phyloP scores from a whole-genome alignment of 2,797 vertebrate genomes.

The Pelochelys cantorii region DNA sequence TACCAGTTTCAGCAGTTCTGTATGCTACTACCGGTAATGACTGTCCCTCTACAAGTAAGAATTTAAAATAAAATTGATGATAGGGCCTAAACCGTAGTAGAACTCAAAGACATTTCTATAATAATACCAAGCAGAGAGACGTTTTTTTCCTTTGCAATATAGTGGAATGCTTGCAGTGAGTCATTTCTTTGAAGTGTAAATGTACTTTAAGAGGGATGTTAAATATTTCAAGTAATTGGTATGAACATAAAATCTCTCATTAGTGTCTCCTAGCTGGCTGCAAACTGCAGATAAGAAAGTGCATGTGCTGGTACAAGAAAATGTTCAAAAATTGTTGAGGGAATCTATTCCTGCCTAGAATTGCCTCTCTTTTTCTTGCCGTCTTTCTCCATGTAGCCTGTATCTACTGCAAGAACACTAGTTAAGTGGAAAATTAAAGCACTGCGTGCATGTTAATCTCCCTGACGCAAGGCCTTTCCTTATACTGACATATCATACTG shows the following conservation, averaged over 20 bases:
- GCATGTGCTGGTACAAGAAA: conserved; percentile 42
- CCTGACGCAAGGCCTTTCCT: conserved; percentile 26
- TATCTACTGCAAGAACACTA: conserved; percentile 28
- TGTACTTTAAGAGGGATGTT: conserved; percentile 80
- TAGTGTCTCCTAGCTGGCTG: conserved; percentile 78
- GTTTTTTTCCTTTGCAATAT: conserved; percentile 32
- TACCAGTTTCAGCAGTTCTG: background rate
- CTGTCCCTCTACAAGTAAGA: conserved; percentile 15
- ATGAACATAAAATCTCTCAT: conserved; percentile 81
- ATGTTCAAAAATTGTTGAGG: conserved; percentile 42
- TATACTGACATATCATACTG: conserved; percentile 3
- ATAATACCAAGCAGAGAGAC: conserved; percentile 27
- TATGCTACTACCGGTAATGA: background rate
- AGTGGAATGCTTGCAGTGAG: conserved; percentile 69
- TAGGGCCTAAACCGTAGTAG: conserved; percentile 40
- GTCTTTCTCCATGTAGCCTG: background rate
- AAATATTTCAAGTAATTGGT: conserved; percentile 85
- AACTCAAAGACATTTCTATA: conserved; percentile 62
- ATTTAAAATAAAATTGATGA: conserved; percentile 59
- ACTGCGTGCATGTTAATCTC: conserved; percentile 31
- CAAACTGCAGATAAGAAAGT: conserved; percentile 78
- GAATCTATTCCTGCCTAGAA: conserved; percentile 52
- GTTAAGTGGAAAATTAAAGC: conserved; percentile 37
- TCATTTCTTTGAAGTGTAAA: conserved; percentile 85
- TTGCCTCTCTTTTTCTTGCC: background rate